phyloP scores from a whole-genome alignment of 2,113 vertebrate species.

The Ameiurus melas region DNA sequence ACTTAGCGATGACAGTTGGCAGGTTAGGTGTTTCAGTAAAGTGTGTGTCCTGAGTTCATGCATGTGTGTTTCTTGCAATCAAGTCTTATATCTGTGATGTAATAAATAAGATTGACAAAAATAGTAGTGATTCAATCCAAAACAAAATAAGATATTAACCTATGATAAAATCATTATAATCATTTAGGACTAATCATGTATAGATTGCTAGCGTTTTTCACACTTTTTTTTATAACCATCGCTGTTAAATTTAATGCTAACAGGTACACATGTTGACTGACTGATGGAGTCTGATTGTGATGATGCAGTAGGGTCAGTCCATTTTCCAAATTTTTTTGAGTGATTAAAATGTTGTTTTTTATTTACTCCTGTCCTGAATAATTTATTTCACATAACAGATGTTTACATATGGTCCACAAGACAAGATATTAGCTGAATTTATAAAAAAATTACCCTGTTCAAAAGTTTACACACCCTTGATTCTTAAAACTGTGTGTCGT shows the following conservation, averaged over 20 bases:
- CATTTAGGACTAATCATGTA: too few relatives aligned
- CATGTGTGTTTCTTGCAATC: background rate
- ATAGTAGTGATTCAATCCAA: background rate
- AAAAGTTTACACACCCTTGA: too few relatives aligned
- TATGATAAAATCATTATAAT: background rate
- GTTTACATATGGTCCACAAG: too few relatives aligned
- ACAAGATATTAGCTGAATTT: too few relatives aligned
- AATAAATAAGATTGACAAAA: background rate
- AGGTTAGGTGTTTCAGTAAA: background rate
- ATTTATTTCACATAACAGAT: too few relatives aligned
- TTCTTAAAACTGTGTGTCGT: too few relatives aligned
- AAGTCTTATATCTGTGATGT: background rate
- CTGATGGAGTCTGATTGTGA: background rate
- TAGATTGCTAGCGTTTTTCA: background rate
- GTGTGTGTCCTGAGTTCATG: background rate
- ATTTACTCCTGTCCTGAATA: too few relatives aligned
- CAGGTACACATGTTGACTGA: constrained; percentile 10
- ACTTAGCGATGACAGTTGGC: background rate
- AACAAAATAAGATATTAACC: background rate
- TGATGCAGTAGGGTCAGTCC: constrained; percentile 1
- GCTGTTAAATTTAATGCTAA: constrained; percentile 15
- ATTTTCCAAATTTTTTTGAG: too few relatives aligned
- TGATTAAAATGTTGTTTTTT: too few relatives aligned
- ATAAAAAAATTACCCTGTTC: too few relatives aligned
- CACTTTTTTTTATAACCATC: background rate